These are phyloP conservation scores for Eublepharis macularius DNA, from an alignment of 2,113 vertebrate genomes.

Conservation along the genomic window DNA sequence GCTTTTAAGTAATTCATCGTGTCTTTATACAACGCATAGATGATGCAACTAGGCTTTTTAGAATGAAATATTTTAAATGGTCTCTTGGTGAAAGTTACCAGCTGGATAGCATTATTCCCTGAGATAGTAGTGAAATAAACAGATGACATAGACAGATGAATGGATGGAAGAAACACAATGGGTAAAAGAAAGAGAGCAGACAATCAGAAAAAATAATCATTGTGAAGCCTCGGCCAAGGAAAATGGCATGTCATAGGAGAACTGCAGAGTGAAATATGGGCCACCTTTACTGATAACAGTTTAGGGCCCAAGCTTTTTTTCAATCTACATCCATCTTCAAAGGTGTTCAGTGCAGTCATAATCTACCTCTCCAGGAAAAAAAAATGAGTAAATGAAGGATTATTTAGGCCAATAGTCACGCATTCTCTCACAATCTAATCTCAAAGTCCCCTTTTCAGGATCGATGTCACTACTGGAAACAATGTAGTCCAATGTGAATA, in stretches of 20 bases:
- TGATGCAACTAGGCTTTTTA: constrained; percentile 43
- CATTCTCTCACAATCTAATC: not conserved
- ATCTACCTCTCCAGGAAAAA: constrained; percentile 5
- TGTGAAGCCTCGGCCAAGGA: constrained; percentile 29
- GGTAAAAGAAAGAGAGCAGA: constrained; percentile 21
- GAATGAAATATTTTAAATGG: constrained; percentile 40
- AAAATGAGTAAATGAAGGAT: constrained; percentile 42
- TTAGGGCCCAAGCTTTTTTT: constrained; percentile 41
- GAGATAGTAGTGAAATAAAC: constrained; percentile 37
- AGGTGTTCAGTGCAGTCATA: constrained; percentile 59
- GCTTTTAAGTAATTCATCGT: constrained; percentile 10
- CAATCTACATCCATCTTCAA: constrained; percentile 37
- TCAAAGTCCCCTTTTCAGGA: constrained; percentile 8
- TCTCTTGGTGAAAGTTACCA: constrained; percentile 36
- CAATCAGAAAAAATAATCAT: constrained; percentile 46
- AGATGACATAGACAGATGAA: constrained; percentile 53
- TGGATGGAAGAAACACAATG: constrained; percentile 37
- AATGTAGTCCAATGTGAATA: not conserved
- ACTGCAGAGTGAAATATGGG: constrained; percentile 41
- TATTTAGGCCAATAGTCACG: not conserved
- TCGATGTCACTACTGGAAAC: not conserved
- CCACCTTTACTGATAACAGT: constrained; percentile 41
- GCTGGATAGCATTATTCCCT: constrained; percentile 40
- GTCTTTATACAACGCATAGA: constrained; percentile 30
- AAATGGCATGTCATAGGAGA: constrained; percentile 42